Evolutionary conservation across 2,113 vertebrate genomes (phyloP).

Genomic region (Oxygymnocypris stewartii): DNA sequence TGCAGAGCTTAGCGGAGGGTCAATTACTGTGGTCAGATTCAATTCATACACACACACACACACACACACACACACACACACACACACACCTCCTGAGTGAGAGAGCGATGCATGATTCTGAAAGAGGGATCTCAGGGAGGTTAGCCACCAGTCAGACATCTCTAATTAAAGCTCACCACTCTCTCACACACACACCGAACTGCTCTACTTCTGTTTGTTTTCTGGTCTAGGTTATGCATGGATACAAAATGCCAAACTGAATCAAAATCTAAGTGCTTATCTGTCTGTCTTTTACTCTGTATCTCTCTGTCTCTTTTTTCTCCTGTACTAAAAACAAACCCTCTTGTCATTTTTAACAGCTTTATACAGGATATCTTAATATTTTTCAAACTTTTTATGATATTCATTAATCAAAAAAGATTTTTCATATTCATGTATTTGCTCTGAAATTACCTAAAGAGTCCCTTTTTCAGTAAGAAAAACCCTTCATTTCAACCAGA

Average conservation of each 20-base stretch:
- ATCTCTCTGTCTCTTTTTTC: background rate
- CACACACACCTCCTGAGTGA: background rate
- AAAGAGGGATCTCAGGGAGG: constrained; percentile 23
- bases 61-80: background rate
- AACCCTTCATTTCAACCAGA: background rate
- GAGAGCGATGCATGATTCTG: background rate
- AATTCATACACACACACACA: background rate
- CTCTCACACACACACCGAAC: constrained; percentile 17
- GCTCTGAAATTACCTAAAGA: background rate
- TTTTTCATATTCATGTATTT: background rate
- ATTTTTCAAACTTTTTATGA: background rate
- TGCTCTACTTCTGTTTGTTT: constrained; percentile 10
- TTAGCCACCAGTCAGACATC: constrained; percentile 38
- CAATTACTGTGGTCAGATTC: constrained; percentile 12
- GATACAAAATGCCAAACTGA: background rate
- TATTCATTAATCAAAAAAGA: background rate
- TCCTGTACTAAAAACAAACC: background rate
- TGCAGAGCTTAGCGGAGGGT: background rate
- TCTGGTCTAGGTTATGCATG: background rate
- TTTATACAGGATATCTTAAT: background rate
- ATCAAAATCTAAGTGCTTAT: background rate
- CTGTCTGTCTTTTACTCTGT: background rate
- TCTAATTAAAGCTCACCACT: constrained; percentile 39
- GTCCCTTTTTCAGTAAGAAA: background rate
- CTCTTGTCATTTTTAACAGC: background rate